Conservation (phyloP, 2,888 invertebrate species). For the Thysanoteuthis rhombus region DNA sequence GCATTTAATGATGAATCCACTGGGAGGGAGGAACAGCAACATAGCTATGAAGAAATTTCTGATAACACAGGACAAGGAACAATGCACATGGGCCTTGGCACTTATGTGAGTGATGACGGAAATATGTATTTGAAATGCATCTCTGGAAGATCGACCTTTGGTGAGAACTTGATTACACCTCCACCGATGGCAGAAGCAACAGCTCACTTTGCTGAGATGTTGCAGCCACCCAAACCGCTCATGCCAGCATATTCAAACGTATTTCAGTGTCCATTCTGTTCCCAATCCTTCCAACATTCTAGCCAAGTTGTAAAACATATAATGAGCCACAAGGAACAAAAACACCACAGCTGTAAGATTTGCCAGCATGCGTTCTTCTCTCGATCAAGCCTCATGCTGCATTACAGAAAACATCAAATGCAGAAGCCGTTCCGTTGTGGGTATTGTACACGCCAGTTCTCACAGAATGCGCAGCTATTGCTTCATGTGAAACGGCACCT, state of each 20-base stretch:
- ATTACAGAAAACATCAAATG: background rate
- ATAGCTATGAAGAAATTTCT: background rate
- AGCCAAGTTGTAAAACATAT: background rate
- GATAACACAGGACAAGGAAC: background rate
- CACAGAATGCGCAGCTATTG: background rate
- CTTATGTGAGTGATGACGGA: slow-evolving; percentile 21
- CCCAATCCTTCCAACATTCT: background rate
- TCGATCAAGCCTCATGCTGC: background rate
- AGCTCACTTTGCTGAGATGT: background rate
- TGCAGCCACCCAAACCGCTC: background rate
- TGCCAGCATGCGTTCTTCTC: background rate
- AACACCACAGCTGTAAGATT: slow-evolving; percentile 1
- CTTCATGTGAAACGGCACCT: slow-evolving; percentile 15
- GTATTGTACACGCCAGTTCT: background rate
- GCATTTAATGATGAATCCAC: background rate
- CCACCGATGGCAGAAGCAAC: too few relatives aligned
- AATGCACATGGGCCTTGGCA: background rate
- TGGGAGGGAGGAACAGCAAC: background rate
- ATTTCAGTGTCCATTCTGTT: slow-evolving; percentile 28
- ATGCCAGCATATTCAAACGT: background rate
- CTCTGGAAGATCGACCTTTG: background rate
- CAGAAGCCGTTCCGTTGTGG: slow-evolving; percentile 23
- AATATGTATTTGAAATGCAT: slow-evolving; percentile 13
- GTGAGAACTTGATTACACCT: background rate
- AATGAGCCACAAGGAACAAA: slow-evolving; percentile 13